Conservation (phyloP, 2,113 vertebrate genomes). For the Balaeniceps rex region DNA sequence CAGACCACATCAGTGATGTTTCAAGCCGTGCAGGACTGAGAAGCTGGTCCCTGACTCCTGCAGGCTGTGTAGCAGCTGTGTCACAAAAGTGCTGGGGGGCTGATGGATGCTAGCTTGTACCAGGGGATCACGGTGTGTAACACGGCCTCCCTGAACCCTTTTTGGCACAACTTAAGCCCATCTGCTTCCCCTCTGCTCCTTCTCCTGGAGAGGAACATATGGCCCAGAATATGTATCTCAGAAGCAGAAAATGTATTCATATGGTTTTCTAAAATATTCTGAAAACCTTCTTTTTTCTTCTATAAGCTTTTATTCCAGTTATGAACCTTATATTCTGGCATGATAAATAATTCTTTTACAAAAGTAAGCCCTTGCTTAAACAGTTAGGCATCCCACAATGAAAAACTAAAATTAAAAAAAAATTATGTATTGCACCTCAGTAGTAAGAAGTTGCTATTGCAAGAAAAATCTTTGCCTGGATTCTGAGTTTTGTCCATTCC, state of each 20-base stretch:
- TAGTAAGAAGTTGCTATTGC: neutral
- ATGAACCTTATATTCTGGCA: neutral
- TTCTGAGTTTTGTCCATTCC: neutral
- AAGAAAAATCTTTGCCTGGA: neutral
- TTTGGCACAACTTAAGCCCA: neutral
- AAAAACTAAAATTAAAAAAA: neutral
- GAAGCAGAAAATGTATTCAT: neutral
- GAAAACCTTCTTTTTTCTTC: neutral
- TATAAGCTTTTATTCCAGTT: neutral
- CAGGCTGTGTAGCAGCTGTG: neutral
- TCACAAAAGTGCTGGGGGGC: neutral
- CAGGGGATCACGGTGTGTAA: neutral
- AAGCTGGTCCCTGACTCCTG: neutral
- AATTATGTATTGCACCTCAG: neutral
- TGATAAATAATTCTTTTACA: neutral
- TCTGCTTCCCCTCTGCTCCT: conserved; percentile 49
- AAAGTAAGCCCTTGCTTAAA: neutral
- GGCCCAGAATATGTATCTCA: neutral
- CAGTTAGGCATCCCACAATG: neutral
- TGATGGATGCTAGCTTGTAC: neutral
- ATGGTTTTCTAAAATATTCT: neutral
- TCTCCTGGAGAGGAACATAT: conserved; percentile 41
- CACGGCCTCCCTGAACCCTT: neutral
- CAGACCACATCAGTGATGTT: neutral
- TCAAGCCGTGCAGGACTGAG: neutral